phyloP scores from a whole-genome alignment of 2,797 vertebrate species.

The Psittacula derbiana region DNA sequence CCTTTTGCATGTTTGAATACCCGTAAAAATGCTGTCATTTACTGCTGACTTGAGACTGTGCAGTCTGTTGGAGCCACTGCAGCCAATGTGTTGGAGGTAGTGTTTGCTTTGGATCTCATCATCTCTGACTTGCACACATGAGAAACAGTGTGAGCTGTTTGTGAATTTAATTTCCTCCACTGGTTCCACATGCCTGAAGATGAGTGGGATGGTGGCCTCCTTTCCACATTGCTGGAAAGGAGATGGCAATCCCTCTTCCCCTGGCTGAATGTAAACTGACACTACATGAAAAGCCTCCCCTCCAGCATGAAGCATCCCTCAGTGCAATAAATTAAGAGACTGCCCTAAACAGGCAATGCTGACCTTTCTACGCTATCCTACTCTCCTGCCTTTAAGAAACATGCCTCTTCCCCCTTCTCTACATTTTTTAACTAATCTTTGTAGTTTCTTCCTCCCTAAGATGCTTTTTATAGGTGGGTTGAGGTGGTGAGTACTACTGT shows the following conservation, averaged over 20 bases:
- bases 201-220: slow-evolving; percentile 49
- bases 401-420: not conserved
- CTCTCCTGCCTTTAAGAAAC: not conserved
- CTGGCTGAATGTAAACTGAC: not conserved
- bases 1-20: not conserved
- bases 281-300: slow-evolving; percentile 4
- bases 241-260: slow-evolving; percentile 15
- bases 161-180: slow-evolving; percentile 17
- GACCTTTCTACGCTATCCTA: not conserved
- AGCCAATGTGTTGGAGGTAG: not conserved
- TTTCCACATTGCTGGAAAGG: slow-evolving; percentile 35
- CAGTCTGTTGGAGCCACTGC: not conserved
- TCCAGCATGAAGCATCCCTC: not conserved
- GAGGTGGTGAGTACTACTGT: not conserved
- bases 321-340: not conserved
- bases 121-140: not conserved
- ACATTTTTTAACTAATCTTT: not conserved
- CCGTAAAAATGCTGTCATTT: not conserved
- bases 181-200: slow-evolving; percentile 38
- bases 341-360: not conserved
- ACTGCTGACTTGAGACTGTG: not conserved
- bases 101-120: not conserved
- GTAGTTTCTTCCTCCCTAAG: not conserved
- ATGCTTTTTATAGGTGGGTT: not conserved
- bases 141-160: not conserved